Conservation (phyloP, 2,888 invertebrate genomes). For the Tetragnatha montana region DNA sequence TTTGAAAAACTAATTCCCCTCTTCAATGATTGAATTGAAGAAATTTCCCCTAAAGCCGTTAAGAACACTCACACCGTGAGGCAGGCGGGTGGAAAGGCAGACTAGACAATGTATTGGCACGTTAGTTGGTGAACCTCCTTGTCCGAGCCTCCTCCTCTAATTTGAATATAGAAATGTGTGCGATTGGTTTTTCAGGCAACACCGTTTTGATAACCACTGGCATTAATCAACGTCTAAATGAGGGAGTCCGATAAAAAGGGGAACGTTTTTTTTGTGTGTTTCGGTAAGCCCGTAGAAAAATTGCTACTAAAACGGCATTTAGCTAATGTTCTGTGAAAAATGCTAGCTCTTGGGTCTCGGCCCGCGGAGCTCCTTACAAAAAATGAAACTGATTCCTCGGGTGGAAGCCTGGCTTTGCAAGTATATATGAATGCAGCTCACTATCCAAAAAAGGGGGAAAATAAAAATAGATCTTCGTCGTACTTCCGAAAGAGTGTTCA, state of each 20-base stretch:
- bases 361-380: constrained; percentile 35
- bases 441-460: constrained; percentile 67
- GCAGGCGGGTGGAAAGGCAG: not conserved
- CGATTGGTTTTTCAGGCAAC: constrained; percentile 38
- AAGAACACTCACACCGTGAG: constrained; percentile 21
- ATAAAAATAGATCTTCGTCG: constrained; percentile 67
- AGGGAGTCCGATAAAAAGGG: constrained; percentile 57
- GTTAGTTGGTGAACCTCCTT: constrained; percentile 15
- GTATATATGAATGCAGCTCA: constrained; percentile 65
- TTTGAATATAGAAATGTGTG: constrained; percentile 27
- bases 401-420: constrained; percentile 67
- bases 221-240: constrained; percentile 56
- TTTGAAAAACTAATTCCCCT: constrained; percentile 44
- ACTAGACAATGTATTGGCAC: constrained; percentile 35
- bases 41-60: constrained; percentile 23
- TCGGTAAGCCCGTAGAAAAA: constrained; percentile 67
- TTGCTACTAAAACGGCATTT: constrained; percentile 66
- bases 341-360: constrained; percentile 40
- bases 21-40: not conserved
- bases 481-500: constrained; percentile 63
- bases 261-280: constrained; percentile 48
- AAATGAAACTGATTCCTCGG: constrained; percentile 62
- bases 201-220: constrained; percentile 68
- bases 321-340: constrained; percentile 67
- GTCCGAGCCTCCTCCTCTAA: constrained; percentile 5